These are phyloP conservation scores for Margarornis squamiger DNA, from an alignment of 2,797 vertebrate genomes.

Conservation along the genomic window DNA sequence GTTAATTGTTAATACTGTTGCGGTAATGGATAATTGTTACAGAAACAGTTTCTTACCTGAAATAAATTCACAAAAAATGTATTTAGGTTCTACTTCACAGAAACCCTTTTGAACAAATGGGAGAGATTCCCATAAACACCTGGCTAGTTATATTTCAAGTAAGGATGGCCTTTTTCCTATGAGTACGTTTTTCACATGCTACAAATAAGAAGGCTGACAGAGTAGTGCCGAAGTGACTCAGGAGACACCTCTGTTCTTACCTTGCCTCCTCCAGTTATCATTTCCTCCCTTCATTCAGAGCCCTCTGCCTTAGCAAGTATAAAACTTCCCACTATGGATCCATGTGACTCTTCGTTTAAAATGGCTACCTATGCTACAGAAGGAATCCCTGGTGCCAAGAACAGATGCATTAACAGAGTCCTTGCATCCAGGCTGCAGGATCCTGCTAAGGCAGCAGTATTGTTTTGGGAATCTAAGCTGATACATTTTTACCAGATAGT, in stretches of 20 bases:
- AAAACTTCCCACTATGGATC: background rate
- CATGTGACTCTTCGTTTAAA: background rate
- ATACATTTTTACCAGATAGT: background rate
- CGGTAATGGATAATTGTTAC: background rate
- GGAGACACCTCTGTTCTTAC: background rate
- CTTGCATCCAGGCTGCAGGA: background rate
- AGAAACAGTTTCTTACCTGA: background rate
- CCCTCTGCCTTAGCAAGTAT: background rate
- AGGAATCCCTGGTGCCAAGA: background rate
- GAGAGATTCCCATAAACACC: background rate
- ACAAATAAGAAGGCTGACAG: background rate
- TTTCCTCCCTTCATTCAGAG: background rate
- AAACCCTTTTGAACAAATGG: background rate
- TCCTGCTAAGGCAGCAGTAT: background rate
- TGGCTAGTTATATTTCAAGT: background rate
- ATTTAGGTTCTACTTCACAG: background rate
- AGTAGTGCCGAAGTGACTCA: background rate
- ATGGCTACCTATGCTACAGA: background rate
- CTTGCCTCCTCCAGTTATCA: background rate
- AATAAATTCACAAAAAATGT: background rate
- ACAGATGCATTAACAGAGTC: background rate
- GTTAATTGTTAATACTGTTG: background rate
- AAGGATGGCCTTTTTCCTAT: background rate
- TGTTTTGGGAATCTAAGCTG: background rate
- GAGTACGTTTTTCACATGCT: background rate